A percentile compares a stretch with the other conserved stretches of the same genome.
Evolutionary conservation across 2,113 vertebrate species (phyloP).

Genomic region (Epinephelus fuscoguttatus): DNA sequence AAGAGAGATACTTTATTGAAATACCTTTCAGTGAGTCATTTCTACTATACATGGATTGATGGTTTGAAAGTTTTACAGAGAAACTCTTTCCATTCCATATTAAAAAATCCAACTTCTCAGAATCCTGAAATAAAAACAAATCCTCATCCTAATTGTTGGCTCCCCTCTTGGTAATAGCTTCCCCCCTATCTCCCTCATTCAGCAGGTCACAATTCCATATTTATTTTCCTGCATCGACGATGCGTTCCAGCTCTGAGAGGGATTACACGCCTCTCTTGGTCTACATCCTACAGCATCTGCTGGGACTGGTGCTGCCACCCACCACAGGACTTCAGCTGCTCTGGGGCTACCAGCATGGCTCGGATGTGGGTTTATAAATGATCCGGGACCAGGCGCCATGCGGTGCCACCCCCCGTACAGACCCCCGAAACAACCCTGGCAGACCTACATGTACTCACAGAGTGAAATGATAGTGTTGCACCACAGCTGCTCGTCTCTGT

Average conservation of each 20-base stretch:
- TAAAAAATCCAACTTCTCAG: not conserved
- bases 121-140: slow-evolving; percentile 8
- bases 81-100: not conserved
- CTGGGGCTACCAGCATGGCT: slow-evolving; percentile 81
- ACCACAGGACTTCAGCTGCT: slow-evolving; percentile 54
- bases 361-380: slow-evolving; percentile 77
- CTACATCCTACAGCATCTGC: slow-evolving; percentile 70
- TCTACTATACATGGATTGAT: not conserved
- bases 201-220: slow-evolving; percentile 49
- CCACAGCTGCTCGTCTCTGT: not conserved
- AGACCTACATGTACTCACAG: not conserved
- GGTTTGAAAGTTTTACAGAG: slow-evolving; percentile 6
- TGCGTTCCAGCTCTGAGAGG: slow-evolving; percentile 65
- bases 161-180: slow-evolving; percentile 10
- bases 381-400: slow-evolving; percentile 80
- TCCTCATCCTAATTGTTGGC: slow-evolving; percentile 15
- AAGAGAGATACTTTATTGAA: not conserved
- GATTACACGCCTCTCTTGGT: slow-evolving; percentile 75
- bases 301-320: slow-evolving; percentile 72
- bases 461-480: slow-evolving; percentile 15
- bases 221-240: slow-evolving; percentile 68
- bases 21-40: not conserved
- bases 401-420: slow-evolving; percentile 46
- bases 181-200: slow-evolving; percentile 46
- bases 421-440: slow-evolving; percentile 2